phyloP scores from a whole-genome alignment of 1,140 invertebrate species.

The Notospermus geniculatus region DNA sequence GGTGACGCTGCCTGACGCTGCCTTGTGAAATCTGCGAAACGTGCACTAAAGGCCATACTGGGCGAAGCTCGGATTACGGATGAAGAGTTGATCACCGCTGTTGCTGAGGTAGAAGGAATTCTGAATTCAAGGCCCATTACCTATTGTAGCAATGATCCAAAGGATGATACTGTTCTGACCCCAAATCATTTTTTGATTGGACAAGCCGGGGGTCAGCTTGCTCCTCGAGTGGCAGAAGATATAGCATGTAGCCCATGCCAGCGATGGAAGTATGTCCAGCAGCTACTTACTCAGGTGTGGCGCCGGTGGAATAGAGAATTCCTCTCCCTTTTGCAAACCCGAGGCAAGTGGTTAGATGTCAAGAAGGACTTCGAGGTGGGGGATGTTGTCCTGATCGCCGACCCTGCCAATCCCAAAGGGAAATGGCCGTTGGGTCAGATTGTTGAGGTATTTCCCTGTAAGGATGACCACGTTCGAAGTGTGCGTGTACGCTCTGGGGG shows the following conservation, averaged over 20 bases:
- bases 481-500: too few relatives aligned
- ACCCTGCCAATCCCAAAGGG: too few relatives aligned
- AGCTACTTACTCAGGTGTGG: conserved; percentile 14
- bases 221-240: neutral
- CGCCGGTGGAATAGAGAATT: conserved; percentile 12
- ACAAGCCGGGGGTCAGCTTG: conserved; percentile 9
- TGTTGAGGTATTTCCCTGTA: too few relatives aligned
- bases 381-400: too few relatives aligned
- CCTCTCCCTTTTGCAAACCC: neutral
- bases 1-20: conserved; percentile 12
- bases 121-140: conserved; percentile 33
- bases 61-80: neutral
- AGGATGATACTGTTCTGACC: conserved; percentile 30
- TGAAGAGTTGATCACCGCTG: conserved; percentile 18
- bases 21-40: conserved; percentile 12
- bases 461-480: too few relatives aligned
- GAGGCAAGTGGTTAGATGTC: neutral
- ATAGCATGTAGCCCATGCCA: neutral
- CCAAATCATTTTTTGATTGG: conserved; percentile 33
- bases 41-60: conserved; percentile 6
- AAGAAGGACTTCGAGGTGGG: neutral
- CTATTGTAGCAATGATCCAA: conserved; percentile 31
- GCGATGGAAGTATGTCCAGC: conserved; percentile 11
- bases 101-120: conserved; percentile 25
- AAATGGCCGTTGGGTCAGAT: too few relatives aligned